Evolutionary conservation across 2,797 vertebrate genomes (phyloP).

Genomic region (Notamacropus eugenii): DNA sequence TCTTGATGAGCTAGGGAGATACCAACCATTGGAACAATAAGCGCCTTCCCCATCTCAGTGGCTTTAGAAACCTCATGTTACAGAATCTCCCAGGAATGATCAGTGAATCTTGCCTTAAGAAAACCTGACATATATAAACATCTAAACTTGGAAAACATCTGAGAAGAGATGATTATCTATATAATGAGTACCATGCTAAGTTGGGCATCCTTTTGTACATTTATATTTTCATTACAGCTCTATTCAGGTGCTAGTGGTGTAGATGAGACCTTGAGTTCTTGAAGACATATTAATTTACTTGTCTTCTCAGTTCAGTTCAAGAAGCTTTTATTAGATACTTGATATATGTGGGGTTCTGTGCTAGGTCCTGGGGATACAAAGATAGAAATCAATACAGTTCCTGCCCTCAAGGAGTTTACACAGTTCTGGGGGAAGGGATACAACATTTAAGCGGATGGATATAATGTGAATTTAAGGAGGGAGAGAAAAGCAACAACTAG

Average conservation of each 20-base stretch:
- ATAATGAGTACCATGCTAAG: background rate
- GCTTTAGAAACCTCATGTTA: background rate
- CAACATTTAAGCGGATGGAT: background rate
- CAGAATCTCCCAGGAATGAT: background rate
- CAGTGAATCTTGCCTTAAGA: background rate
- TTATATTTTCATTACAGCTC: background rate
- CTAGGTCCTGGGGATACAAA: background rate
- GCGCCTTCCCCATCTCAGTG: background rate
- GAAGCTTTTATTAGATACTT: background rate
- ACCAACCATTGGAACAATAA: background rate
- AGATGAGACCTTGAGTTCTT: background rate
- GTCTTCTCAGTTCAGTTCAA: background rate
- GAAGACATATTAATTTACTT: background rate
- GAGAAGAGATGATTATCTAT: background rate
- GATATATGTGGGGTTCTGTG: background rate
- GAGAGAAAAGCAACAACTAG: background rate
- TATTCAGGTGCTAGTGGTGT: background rate
- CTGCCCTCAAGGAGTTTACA: background rate
- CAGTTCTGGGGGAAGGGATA: background rate
- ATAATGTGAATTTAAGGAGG: background rate
- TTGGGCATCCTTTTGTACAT: background rate
- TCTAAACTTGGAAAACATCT: background rate
- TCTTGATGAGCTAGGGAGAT: conserved; percentile 92
- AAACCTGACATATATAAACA: background rate
- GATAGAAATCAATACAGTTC: background rate